Percentiles rank a stretch among this genome's conserved stretches.
Evolutionary conservation across 2,797 vertebrate species (phyloP).

Genomic region (Tadarida brasiliensis): DNA sequence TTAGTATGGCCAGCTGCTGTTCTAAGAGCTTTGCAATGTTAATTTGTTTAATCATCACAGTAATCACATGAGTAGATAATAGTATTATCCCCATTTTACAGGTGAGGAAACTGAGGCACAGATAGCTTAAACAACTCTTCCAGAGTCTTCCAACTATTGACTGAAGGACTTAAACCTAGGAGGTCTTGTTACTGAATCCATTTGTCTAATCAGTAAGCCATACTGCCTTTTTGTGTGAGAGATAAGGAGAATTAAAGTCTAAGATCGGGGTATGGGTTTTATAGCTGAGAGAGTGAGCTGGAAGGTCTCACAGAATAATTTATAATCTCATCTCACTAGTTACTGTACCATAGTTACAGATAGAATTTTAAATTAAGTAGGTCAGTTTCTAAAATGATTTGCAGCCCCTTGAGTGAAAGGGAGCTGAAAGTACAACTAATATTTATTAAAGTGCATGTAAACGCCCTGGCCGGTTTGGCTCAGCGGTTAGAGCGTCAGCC

Average conservation of each 20-base stretch:
- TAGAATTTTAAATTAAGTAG: conserved; percentile 65
- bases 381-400: conserved; percentile 33
- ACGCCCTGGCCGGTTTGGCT: not conserved
- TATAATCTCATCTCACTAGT: conserved; percentile 18
- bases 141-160: not conserved
- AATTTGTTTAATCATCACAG: conserved; percentile 12
- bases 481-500: too few species aligned
- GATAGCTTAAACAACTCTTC: not conserved
- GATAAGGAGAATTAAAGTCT: not conserved
- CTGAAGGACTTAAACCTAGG: conserved; percentile 4
- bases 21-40: not conserved
- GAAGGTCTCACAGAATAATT: conserved; percentile 38
- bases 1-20: not conserved
- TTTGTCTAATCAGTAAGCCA: not conserved
- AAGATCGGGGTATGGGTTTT: not conserved
- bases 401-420: not conserved
- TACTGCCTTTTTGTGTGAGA: not conserved
- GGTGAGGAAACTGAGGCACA: not conserved
- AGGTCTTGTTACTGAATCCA: not conserved
- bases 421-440: not conserved
- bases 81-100: not conserved
- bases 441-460: conserved; percentile 28
- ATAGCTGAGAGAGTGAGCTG: conserved; percentile 5
- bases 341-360: conserved; percentile 29
- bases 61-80: not conserved